Percentiles rank a stretch among this genome's conserved stretches.
phyloP scores from a whole-genome alignment of 1,140 invertebrate genomes.

The Drosophila seguyi region DNA sequence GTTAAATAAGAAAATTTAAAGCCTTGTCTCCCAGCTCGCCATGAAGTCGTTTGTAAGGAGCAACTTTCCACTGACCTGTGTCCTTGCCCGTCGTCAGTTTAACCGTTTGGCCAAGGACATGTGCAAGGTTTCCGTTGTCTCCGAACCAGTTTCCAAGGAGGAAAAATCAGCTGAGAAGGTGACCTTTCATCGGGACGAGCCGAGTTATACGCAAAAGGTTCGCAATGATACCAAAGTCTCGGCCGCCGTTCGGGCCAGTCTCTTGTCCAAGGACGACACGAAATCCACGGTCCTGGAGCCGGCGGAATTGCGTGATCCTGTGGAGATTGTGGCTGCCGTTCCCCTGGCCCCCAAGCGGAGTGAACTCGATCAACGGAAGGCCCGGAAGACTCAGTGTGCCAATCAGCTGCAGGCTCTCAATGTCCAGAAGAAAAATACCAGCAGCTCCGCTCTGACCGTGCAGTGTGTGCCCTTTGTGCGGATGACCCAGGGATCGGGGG shows the following conservation, averaged over 20 bases:
- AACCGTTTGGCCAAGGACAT: neutral
- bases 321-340: neutral
- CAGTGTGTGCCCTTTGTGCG: constrained; percentile 4
- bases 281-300: neutral
- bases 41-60: neutral
- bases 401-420: constrained; percentile 7
- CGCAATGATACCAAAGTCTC: constrained; percentile 6
- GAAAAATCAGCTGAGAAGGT: neutral
- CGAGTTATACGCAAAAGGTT: neutral
- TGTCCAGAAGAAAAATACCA: neutral
- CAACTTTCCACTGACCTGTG: neutral
- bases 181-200: neutral
- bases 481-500: accelerated
- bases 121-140: neutral
- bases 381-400: constrained; percentile 17
- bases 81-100: neutral
- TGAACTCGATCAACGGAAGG: constrained; percentile 43
- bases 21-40: neutral
- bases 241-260: constrained; percentile 17
- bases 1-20: no score
- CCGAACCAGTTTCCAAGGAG: neutral
- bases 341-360: constrained; percentile 1
- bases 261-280: neutral
- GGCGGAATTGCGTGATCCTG: neutral
- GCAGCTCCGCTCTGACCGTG: neutral